A percentile compares a stretch with the other conserved stretches of the same genome.
Conservation (phyloP, 1,140 invertebrate species). For the Metopolophium dirhodum region DNA sequence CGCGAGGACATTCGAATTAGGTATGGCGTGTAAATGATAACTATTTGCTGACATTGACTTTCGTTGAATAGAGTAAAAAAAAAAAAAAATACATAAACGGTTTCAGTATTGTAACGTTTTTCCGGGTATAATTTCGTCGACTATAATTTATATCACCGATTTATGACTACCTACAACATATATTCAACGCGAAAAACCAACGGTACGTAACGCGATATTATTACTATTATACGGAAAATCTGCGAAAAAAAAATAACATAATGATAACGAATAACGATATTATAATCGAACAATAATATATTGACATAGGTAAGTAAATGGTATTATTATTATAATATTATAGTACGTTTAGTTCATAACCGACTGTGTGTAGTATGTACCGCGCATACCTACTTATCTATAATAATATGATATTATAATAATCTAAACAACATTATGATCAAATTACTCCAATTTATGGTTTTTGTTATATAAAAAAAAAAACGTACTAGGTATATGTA, state of each 20-base stretch:
- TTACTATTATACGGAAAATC: background rate
- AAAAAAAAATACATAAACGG: background rate
- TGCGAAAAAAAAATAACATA: background rate
- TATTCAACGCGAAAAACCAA: background rate
- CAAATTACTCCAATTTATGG: too few species aligned
- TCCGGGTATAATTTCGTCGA: background rate
- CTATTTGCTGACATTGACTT: slow-evolving; percentile 24
- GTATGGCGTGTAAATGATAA: background rate
- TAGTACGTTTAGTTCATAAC: background rate
- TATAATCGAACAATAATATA: background rate
- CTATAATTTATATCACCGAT: background rate
- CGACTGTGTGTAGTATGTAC: background rate
- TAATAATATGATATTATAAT: too few species aligned
- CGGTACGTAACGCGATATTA: background rate
- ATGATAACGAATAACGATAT: background rate
- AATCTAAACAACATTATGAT: too few species aligned
- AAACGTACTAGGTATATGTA: too few species aligned
- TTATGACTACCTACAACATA: background rate
- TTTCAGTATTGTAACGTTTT: background rate
- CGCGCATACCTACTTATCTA: too few species aligned
- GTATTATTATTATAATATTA: too few species aligned
- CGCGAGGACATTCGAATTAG: background rate
- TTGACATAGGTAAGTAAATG: background rate
- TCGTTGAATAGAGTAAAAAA: background rate
- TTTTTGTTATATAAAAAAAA: too few species aligned